Evolutionary conservation across 2,113 vertebrate genomes (phyloP).

Genomic region (Phalacrocorax brasilianus): DNA sequence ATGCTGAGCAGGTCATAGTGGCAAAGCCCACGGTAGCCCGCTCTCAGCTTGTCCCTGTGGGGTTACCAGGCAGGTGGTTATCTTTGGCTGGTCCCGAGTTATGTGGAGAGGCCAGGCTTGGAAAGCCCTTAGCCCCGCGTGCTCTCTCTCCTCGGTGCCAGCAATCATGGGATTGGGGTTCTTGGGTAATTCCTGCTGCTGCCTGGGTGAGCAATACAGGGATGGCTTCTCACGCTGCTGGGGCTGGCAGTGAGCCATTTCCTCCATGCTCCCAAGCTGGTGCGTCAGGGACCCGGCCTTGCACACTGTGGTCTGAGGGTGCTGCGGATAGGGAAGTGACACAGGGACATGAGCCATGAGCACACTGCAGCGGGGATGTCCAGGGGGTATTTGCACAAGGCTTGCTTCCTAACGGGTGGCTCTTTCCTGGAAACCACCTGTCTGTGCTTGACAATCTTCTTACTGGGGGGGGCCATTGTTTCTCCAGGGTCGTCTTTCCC

Average conservation of each 20-base stretch:
- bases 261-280: background rate
- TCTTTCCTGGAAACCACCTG: background rate
- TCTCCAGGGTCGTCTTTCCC: background rate
- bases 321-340: background rate
- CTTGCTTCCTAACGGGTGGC: background rate
- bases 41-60: background rate
- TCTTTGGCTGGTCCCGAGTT: background rate
- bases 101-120: background rate
- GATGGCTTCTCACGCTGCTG: background rate
- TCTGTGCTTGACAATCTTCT: background rate
- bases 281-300: background rate
- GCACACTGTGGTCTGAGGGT: background rate
- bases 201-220: background rate
- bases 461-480: background rate
- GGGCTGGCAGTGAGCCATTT: background rate
- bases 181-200: background rate
- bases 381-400: background rate
- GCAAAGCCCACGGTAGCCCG: rapidly evolving
- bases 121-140: background rate
- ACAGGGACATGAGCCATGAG: background rate
- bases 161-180: background rate
- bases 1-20: background rate
- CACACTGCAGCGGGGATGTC: background rate
- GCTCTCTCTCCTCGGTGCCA: background rate
- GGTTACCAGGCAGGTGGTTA: background rate